These are phyloP conservation scores for Falco novaeseelandiae DNA, from an alignment of 2,797 vertebrate species.

Conservation along the genomic window DNA sequence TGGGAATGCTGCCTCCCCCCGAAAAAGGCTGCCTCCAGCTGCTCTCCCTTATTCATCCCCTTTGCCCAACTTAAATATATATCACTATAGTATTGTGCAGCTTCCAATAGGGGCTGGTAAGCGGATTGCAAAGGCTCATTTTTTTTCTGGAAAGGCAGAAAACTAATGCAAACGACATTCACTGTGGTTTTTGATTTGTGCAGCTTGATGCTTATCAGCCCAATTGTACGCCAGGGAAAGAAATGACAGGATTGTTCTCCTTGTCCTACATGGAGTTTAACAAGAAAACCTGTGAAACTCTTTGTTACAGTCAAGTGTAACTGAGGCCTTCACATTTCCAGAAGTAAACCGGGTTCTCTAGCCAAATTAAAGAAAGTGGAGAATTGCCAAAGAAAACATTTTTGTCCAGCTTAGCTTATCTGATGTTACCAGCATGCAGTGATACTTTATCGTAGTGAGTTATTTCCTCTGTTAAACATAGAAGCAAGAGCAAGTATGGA, in stretches of 20 bases:
- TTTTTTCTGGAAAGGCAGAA: neutral
- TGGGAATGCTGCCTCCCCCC: neutral
- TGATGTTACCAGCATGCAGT: slow-evolving; percentile 61
- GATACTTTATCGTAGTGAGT: slow-evolving; percentile 30
- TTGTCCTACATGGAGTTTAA: neutral
- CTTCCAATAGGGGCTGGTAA: neutral
- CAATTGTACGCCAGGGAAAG: neutral
- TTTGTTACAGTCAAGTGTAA: neutral
- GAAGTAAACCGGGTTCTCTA: neutral
- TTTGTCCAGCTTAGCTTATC: slow-evolving; percentile 66
- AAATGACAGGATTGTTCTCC: neutral
- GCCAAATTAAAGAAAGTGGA: slow-evolving; percentile 58
- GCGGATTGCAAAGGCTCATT: neutral
- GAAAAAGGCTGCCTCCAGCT: neutral
- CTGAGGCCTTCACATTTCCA: neutral
- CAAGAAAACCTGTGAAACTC: slow-evolving; percentile 10
- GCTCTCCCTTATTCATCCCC: neutral
- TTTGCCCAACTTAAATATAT: neutral
- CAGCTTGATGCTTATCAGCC: slow-evolving; percentile 4
- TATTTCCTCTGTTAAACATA: slow-evolving; percentile 58
- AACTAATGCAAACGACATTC: neutral
- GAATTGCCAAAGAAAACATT: slow-evolving; percentile 56
- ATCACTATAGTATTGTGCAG: neutral
- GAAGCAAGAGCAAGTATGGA: slow-evolving; percentile 21
- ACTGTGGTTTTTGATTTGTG: neutral